Evolutionary conservation across 2,888 invertebrate species (phyloP), one percentile per base, ranked within the genome.

Genomic region (Abrostola tripartita): DNA sequence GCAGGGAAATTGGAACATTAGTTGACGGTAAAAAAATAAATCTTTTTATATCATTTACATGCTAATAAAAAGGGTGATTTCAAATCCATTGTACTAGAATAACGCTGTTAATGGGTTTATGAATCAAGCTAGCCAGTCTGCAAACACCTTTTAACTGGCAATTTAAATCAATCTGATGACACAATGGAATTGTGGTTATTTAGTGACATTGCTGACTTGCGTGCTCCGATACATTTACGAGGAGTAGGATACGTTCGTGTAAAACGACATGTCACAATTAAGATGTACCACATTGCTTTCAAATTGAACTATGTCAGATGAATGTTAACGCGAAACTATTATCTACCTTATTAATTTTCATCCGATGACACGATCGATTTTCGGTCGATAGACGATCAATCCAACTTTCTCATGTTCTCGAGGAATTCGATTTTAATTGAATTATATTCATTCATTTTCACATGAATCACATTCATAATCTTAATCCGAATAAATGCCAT

Each of bases 171-270:
- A 42, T 40, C 37, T 8, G 35, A 72, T 41, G n/a, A 36, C 6
- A 42, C 36, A 36, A 10, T 24, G 38, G 38, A 68, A 74, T 63
- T 50, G 24, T 24, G 24, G 40, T 42, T 59, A 53, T 60, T 63
- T 70, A 64, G 51, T 37, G 41, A 56, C 64, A 53, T 58, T 55
- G 38, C 24, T 35, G 4, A 35, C 14, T 71, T 47, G 71, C 71
- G 74, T 71, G 71, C 56, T 7, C 47, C 35, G 6, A 49, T 51
- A 55, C n/a, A 47, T 47, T 47, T 14, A 47, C 14, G 8, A 14
- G 0, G 12, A 8, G 12, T 50, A 14, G 5, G 14, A 5, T 40
- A 14, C 14, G 47, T 52, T 61, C 47, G 42, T 61, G n/a, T 35
- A 37, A 49, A 56, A 51, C 42, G n/a, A 24, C 37, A 62, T 37